These are phyloP conservation scores for Bucorvus abyssinicus DNA, from an alignment of 2,797 vertebrate genomes.

Conservation along the genomic window DNA sequence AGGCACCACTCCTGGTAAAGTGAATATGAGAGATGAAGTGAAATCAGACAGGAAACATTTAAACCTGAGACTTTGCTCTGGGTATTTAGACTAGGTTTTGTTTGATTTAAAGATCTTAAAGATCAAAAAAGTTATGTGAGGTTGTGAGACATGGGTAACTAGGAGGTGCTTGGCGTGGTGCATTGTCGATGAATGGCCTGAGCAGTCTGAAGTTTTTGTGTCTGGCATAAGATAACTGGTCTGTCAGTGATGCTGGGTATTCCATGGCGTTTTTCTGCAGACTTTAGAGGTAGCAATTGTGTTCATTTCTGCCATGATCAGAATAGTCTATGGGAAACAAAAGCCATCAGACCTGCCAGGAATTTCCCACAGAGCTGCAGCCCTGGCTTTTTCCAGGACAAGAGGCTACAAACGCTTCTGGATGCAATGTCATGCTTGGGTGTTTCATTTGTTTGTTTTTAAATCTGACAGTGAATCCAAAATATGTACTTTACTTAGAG, in stretches of 20 bases:
- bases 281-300: neutral
- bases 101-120: neutral
- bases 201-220: neutral
- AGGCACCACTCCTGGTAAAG: neutral
- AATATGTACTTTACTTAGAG: constrained; percentile 3
- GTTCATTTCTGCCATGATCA: neutral
- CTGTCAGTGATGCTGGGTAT: neutral
- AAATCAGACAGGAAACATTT: neutral
- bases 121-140: neutral
- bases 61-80: neutral
- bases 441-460: constrained; percentile 18
- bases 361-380: neutral
- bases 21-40: neutral
- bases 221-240: neutral
- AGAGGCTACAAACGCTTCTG: neutral
- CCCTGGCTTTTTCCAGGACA: neutral
- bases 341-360: neutral
- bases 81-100: neutral
- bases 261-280: neutral
- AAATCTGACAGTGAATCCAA: neutral
- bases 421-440: neutral
- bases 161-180: neutral
- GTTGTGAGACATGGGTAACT: neutral
- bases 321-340: neutral
- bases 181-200: neutral